Evolutionary conservation across 2,888 invertebrate species (phyloP).

Genomic region (Drosophila anomalipes): DNA sequence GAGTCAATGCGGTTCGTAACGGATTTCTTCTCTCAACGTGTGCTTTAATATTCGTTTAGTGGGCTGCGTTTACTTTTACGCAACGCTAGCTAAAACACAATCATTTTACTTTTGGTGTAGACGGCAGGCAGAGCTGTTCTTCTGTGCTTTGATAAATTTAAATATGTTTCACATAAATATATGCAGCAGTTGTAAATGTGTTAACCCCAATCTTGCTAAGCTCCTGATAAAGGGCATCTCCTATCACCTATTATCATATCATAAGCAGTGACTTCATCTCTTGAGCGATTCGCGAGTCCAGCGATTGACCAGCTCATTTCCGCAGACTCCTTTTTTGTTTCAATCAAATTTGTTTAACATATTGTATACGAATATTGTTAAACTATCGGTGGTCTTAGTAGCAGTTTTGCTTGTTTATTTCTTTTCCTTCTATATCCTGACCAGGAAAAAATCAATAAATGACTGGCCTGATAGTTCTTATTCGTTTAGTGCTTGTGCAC

Average conservation of each 20-base stretch:
- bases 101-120: neutral
- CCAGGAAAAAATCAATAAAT: conserved; percentile 62
- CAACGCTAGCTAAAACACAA: neutral
- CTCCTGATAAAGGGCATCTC: neutral
- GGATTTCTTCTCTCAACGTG: conserved; percentile 9
- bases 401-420: neutral
- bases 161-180: neutral
- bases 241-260: neutral
- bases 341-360: neutral
- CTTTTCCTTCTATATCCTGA: conserved; percentile 3
- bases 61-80: neutral
- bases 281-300: neutral
- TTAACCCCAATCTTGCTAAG: neutral
- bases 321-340: neutral
- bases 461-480: conserved; percentile 26
- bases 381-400: neutral
- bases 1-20: conserved; percentile 32
- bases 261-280: neutral
- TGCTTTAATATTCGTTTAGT: neutral
- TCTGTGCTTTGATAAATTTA: neutral
- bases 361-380: neutral
- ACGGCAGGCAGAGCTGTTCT: neutral
- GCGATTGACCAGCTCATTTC: neutral
- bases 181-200: neutral
- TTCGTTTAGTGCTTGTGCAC: conserved; percentile 15